Conservation (phyloP, 1,140 invertebrate species). For the Hyles euphorbiae region DNA sequence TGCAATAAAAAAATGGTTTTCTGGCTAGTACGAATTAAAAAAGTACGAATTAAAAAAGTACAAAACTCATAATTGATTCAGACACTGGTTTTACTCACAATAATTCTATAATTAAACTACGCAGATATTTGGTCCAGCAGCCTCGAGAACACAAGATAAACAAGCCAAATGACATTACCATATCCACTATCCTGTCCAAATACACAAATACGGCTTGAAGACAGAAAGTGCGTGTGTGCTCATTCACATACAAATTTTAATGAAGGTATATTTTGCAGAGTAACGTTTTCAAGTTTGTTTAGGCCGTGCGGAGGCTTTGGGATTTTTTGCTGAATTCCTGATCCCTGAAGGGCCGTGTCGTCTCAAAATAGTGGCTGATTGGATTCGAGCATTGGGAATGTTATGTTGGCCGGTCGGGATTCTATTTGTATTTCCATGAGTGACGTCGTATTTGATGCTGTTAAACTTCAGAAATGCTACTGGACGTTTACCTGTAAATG, state of each 20-base stretch:
- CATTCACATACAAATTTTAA: constrained; percentile 24
- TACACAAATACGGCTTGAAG: constrained; percentile 9
- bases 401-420: neutral
- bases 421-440: neutral
- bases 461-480: no score
- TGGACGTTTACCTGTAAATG: no score
- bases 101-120: no score
- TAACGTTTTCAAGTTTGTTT: constrained; percentile 27
- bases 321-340: constrained; percentile 19
- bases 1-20: no score
- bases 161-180: constrained; percentile 5
- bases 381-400: constrained; percentile 5
- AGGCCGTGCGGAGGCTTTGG: constrained; percentile 9
- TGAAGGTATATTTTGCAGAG: constrained; percentile 20
- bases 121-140: no score
- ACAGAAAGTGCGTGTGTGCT: constrained; percentile 5
- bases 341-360: constrained; percentile 7
- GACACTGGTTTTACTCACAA: no score
- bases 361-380: constrained; percentile 25
- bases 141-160: no score
- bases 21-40: no score
- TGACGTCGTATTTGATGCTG: neutral
- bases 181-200: constrained; percentile 10
- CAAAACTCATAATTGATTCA: no score
- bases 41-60: no score